Evolutionary conservation across 1,140 invertebrate species (phyloP).

Genomic region (Drosophila saltans): DNA sequence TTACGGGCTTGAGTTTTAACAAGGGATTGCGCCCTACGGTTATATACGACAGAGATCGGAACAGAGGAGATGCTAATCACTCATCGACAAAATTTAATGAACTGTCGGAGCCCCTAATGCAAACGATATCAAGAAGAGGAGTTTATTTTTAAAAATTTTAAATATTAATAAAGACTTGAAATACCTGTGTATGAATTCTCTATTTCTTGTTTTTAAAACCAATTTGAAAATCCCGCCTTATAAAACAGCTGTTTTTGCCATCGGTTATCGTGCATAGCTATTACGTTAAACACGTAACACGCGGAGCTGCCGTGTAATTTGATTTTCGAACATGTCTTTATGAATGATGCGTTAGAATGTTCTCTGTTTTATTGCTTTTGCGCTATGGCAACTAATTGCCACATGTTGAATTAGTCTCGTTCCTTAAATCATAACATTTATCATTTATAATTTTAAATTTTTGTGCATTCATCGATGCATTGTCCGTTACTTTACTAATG

Average conservation of each 20-base stretch:
- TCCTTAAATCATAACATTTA: too few relatives aligned
- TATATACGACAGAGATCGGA: constrained; percentile 30
- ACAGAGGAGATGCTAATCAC: constrained; percentile 1
- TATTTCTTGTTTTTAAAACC: not conserved
- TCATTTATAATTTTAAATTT: too few relatives aligned
- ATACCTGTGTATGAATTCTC: too few relatives aligned
- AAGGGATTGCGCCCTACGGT: constrained; percentile 43
- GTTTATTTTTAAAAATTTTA: not conserved
- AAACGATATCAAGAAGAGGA: not conserved
- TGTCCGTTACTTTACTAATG: too few relatives aligned
- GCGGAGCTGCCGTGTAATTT: not conserved
- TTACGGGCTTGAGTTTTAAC: constrained; percentile 53
- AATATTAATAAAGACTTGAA: not conserved
- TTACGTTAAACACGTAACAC: constrained; percentile 21
- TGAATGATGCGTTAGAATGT: too few relatives aligned
- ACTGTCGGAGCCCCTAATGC: constrained; percentile 23
- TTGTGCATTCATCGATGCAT: too few relatives aligned
- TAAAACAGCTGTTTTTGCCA: not conserved
- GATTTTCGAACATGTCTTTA: too few relatives aligned
- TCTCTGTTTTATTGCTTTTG: too few relatives aligned
- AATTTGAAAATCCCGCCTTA: not conserved
- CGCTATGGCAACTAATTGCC: too few relatives aligned
- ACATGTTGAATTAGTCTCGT: too few relatives aligned
- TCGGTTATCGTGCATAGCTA: constrained; percentile 22
- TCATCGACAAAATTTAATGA: not conserved